These are phyloP conservation scores for Numenius arquata DNA, from an alignment of 2,113 vertebrate species.

Conservation along the genomic window DNA sequence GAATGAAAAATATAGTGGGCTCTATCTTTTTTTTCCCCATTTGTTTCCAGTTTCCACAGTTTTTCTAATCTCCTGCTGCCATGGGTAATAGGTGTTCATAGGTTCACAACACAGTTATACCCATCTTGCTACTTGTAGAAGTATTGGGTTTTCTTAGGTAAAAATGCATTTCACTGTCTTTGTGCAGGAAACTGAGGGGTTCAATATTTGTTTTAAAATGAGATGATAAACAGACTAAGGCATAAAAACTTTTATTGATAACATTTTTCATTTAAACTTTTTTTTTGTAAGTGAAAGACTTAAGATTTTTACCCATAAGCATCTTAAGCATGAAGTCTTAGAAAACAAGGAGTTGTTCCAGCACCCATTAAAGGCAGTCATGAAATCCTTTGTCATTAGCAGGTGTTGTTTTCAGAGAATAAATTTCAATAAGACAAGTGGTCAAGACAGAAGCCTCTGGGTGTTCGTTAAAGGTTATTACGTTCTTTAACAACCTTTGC, in stretches of 20 bases:
- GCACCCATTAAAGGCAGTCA: not conserved
- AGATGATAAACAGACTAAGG: not conserved
- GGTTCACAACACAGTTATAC: not conserved
- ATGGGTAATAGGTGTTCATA: not conserved
- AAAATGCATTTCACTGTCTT: not conserved
- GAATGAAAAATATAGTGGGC: not conserved
- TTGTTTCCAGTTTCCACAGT: not conserved
- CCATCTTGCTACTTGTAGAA: not conserved
- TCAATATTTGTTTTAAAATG: not conserved
- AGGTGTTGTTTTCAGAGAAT: not conserved
- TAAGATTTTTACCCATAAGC: not conserved
- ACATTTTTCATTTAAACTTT: not conserved
- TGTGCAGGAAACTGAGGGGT: not conserved
- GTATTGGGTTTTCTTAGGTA: not conserved
- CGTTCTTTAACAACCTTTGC: not conserved
- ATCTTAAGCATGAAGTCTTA: not conserved
- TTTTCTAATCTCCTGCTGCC: not conserved
- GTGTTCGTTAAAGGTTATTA: not conserved
- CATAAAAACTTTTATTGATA: not conserved
- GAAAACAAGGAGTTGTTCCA: not conserved
- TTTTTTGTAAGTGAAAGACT: not conserved
- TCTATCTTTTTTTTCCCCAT: not conserved
- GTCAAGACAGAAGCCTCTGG: not conserved
- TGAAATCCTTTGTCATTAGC: not conserved
- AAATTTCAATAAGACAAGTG: not conserved